A percentile compares a stretch with the other conserved stretches of the same genome.
Evolutionary conservation across 30 jellyfish, hydroid and myxozoan genomes (phyloP).

Genomic region (Hydra vulgaris): DNA sequence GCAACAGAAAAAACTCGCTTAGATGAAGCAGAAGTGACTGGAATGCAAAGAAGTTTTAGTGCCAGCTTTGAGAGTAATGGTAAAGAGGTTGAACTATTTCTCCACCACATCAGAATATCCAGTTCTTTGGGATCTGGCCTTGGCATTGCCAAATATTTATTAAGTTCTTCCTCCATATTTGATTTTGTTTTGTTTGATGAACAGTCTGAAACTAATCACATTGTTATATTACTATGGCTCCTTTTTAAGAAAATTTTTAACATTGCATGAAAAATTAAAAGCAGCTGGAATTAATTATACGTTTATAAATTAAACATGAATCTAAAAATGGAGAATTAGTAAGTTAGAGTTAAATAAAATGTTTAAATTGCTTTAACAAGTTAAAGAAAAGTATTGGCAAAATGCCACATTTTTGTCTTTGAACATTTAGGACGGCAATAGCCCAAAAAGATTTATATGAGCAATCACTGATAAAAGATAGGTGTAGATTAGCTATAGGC

Average conservation of each 20-base stretch:
- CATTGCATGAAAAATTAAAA: neutral
- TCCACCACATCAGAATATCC: neutral
- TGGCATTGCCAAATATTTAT: neutral
- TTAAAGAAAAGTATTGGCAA: neutral
- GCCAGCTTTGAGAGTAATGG: neutral
- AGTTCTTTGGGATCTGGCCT: neutral
- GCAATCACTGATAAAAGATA: neutral
- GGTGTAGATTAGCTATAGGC: neutral
- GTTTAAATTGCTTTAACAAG: neutral
- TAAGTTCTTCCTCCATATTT: neutral
- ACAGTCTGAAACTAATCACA: neutral
- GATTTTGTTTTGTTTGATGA: neutral
- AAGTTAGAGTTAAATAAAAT: neutral
- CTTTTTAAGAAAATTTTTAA: neutral
- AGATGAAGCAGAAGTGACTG: neutral
- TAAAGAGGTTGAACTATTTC: neutral
- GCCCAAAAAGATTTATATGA: neutral
- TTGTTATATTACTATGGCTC: neutral
- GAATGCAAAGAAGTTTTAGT: neutral
- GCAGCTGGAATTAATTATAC: neutral
- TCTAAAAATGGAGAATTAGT: neutral
- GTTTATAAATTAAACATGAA: neutral
- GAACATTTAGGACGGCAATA: neutral
- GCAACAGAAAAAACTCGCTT: neutral
- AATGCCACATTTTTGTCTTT: neutral